phyloP scores from a whole-genome alignment of 2,113 vertebrate species.

The Vombatus ursinus region DNA sequence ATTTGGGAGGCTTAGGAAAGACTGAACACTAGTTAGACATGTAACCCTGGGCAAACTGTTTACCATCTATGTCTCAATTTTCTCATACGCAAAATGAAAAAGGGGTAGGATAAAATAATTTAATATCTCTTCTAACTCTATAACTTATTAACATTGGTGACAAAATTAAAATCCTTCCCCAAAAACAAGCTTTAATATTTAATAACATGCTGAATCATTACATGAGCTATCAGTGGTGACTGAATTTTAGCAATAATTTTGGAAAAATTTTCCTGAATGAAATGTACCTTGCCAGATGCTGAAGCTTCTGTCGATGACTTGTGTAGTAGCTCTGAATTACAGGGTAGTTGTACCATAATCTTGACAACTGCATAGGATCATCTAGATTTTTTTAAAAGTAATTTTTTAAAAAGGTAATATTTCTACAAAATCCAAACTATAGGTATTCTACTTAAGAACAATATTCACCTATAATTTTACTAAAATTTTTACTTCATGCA shows the following conservation, averaged over 20 bases:
- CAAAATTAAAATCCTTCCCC: background rate
- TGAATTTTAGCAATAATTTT: background rate
- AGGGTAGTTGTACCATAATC: slow-evolving; percentile 91
- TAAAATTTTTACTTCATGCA: background rate
- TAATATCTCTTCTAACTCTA: background rate
- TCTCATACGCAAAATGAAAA: background rate
- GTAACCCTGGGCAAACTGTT: background rate
- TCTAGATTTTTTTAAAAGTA: slow-evolving; percentile 80
- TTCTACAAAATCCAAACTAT: slow-evolving; percentile 42
- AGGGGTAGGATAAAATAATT: background rate
- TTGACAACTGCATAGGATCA: slow-evolving; percentile 89
- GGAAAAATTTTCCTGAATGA: background rate
- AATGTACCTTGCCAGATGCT: slow-evolving; percentile 87
- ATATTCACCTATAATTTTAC: slow-evolving; percentile 22
- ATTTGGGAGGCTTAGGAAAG: background rate
- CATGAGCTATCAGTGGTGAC: too few species aligned
- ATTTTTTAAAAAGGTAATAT: slow-evolving; percentile 7
- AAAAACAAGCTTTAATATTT: background rate
- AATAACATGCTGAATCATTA: too few species aligned
- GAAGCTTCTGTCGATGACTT: slow-evolving; percentile 88
- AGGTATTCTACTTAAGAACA: slow-evolving; percentile 13
- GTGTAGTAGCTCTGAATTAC: slow-evolving; percentile 92
- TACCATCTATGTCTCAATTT: background rate
- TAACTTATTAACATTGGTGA: background rate
- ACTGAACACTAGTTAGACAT: background rate